Evolutionary conservation across 2,888 invertebrate genomes (phyloP), one percentile per base, ranked within the genome.

Genomic region (Patella ulyssiponensis): DNA sequence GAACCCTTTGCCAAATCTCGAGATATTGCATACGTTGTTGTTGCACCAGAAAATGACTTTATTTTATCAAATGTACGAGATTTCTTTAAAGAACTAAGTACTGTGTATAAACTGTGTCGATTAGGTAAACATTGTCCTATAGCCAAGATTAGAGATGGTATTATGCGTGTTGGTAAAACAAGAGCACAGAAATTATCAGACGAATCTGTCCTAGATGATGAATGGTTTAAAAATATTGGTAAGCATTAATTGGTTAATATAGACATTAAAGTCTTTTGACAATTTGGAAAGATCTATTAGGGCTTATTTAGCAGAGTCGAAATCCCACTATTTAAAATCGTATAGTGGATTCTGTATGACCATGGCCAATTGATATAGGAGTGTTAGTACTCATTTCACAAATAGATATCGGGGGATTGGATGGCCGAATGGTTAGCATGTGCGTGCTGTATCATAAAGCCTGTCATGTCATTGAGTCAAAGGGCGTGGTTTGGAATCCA

Each of bases 1-100:
- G 98, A 99, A 91, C 99, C 99, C 0, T 98, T 97, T 91, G 96
- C 98, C n/a, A 96, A 96, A 90, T 94, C 97, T 7, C 94, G 98
- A 54, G 98, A 99, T 91, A 95, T 99, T 1, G 97, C 96, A 44
- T 99, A 99, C 91, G 94, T 98, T 64, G 97, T 98, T 11, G 94
- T 99, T 0, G 95, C 97, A 54, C 98, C 99, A 0, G 98, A 99
- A 89, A 96, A 95, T 89, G 96, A 97, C 77, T 95, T 95, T 83
- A 83, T 98, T 58, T 92, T 96, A 73, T 94, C 94, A 69, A 95
- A 95, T 87, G 95, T 97, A 4, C 94, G 95, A 83, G 94, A 94
- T 11, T 99, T 97, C 94, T 98, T 98, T 93, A 95, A 96, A 79
- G 98, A 98, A 91, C 93, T 99, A 69, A 97, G 97, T 81, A 95